Evolutionary conservation across 2,113 vertebrate species (phyloP).

Genomic region (Pandion haliaetus): DNA sequence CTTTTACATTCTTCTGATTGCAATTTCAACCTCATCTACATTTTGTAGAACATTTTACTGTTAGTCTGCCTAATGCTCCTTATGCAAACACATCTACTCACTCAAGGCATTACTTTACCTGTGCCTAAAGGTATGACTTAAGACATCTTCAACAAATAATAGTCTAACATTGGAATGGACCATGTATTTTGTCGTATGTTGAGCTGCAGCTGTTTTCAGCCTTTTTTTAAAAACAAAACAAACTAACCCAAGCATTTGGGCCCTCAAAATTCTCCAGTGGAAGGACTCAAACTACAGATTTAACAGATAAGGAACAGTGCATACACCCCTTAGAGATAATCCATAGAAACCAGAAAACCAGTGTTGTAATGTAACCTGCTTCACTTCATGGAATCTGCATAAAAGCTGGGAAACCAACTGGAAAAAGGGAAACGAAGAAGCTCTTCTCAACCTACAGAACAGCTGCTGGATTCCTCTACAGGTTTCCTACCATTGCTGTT

Average conservation of each 20-base stretch:
- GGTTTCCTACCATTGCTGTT: not conserved
- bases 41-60: not conserved
- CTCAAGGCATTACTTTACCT: not conserved
- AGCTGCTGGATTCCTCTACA: not conserved
- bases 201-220: not conserved
- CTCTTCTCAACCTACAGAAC: not conserved
- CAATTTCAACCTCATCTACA: not conserved
- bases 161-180: not conserved
- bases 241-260: not conserved
- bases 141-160: not conserved
- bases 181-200: not conserved
- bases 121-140: not conserved
- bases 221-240: not conserved
- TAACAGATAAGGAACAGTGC: not conserved
- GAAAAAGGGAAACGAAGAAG: not conserved
- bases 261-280: not conserved
- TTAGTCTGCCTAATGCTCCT: not conserved
- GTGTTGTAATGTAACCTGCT: not conserved
- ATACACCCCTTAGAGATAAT: not conserved
- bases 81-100: not conserved
- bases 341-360: not conserved
- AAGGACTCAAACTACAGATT: not conserved
- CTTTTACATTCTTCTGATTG: not conserved
- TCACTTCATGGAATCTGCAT: not conserved
- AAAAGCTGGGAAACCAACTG: not conserved